These are phyloP conservation scores for Papilio polytes DNA, from an alignment of 1,140 invertebrate genomes.

Conservation along the genomic window DNA sequence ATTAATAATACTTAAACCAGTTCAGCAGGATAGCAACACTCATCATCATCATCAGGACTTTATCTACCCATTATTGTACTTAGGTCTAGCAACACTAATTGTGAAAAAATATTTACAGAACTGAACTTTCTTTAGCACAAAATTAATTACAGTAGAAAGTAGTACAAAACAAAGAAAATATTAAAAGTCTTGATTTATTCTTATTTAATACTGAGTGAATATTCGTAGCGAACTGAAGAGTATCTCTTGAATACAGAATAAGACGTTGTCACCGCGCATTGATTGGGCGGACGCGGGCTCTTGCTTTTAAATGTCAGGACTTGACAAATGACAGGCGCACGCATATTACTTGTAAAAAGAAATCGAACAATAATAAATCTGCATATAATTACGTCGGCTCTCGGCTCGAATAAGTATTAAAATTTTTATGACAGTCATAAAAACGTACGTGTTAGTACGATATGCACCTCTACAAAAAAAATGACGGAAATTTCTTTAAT, in stretches of 20 bases:
- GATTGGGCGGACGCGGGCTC: conserved; percentile 11
- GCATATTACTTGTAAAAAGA: too few relatives aligned
- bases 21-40: not conserved
- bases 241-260: not conserved
- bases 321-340: not conserved
- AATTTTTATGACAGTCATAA: not conserved
- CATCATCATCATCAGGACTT: too few relatives aligned
- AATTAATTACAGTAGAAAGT: not conserved
- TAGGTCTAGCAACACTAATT: too few relatives aligned
- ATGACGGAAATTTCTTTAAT: not conserved
- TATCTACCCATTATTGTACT: too few relatives aligned
- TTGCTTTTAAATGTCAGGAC: not conserved
- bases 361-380: not conserved
- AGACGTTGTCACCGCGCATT: conserved; percentile 20
- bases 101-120: too few relatives aligned
- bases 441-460: too few relatives aligned
- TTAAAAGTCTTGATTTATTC: not conserved
- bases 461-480: too few relatives aligned
- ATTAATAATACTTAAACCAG: not conserved
- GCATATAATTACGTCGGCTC: not conserved
- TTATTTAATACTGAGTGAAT: conserved; percentile 11
- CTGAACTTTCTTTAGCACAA: too few relatives aligned
- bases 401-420: not conserved
- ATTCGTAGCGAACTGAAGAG: conserved; percentile 7
- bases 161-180: not conserved